Base-by-base conservation (phyloP, 2,797 vertebrate genomes). In the Galago senegalensis region DNA sequence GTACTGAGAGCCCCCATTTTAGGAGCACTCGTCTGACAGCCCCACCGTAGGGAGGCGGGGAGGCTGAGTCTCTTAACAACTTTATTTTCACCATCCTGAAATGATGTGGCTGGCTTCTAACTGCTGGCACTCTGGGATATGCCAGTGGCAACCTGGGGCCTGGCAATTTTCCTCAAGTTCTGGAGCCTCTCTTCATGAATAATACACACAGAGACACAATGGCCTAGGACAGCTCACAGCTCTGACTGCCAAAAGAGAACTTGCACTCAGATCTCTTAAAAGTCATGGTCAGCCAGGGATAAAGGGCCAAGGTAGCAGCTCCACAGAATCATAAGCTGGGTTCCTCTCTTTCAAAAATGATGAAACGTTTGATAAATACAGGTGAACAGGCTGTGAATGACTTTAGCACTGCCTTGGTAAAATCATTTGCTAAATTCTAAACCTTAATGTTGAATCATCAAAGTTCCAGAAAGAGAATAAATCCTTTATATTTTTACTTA, bases 391-490 rank as follows among this genome's bases (percentile, higher is more conserved):
- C 29, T 7, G 13, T 8, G 27, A 72, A 89, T 27, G 40, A 67
- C 58, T 65, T 89, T 81, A 81, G 85, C 80, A 72, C 20, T 25
- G 72, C 89, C 76, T 90, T 3, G 46, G 49, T 40, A 82, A 88
- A 84, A 70, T 73, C 13, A 25, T 56, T 85, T 43, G 46, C 83
- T 94, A 93, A 79, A 46, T 77, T 73, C 56, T 56, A 67, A 12
- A 60, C 40, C 29, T 67, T 72, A 69, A 77, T 11, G 34, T 61
- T 56, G 88, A 88, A 29, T 61, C 83, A 93, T 90, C 76, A 86
- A 85, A 70, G 46, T 91, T 91, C 60, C 77, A 79, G 58, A 69
- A 34, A 89, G 61, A 94, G 69, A 91, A 77, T 23, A 31, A 86
- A 87, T 79, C n/a, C 69, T 91, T 70, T 82, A 34, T 61, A 25